A percentile compares a stretch with the other conserved stretches of the same genome.
Evolutionary conservation across 1,140 invertebrate species (phyloP).

Genomic region (Drosophila nigrodunni): DNA sequence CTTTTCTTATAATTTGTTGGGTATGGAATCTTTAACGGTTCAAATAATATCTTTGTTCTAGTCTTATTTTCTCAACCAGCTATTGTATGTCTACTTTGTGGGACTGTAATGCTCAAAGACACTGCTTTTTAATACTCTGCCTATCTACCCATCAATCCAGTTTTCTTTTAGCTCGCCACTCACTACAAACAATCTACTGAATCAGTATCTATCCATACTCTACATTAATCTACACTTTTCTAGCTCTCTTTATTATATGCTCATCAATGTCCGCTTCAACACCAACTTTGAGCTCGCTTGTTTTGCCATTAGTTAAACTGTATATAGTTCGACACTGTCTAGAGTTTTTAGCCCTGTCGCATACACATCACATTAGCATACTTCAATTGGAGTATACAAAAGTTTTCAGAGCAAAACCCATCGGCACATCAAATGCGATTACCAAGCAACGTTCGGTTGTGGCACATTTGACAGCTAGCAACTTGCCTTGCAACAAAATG

Average conservation of each 20-base stretch:
- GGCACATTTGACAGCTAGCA: conserved; percentile 70
- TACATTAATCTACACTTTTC: background rate
- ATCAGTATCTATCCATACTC: no score
- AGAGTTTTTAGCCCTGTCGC: background rate
- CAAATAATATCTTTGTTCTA: no score
- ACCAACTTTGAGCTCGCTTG: background rate
- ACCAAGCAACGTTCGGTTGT: conserved; percentile 31
- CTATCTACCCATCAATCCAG: no score
- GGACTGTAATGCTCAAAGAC: no score
- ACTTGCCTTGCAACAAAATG: conserved; percentile 37
- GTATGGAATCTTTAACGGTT: no score
- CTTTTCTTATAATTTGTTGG: no score
- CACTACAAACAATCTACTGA: no score
- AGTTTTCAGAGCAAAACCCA: conserved; percentile 12
- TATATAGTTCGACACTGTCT: background rate
- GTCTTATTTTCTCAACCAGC: no score
- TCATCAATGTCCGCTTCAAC: background rate
- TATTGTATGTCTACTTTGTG: no score
- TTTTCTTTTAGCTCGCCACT: no score
- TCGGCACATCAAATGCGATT: conserved; percentile 41
- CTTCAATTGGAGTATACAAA: conserved; percentile 10
- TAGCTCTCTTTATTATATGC: background rate
- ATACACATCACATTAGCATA: conserved; percentile 12
- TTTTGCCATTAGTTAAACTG: background rate
- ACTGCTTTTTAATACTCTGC: no score